Evolutionary conservation across 2,888 invertebrate genomes (phyloP).

Genomic region (Synanthedon tipuliformis): DNA sequence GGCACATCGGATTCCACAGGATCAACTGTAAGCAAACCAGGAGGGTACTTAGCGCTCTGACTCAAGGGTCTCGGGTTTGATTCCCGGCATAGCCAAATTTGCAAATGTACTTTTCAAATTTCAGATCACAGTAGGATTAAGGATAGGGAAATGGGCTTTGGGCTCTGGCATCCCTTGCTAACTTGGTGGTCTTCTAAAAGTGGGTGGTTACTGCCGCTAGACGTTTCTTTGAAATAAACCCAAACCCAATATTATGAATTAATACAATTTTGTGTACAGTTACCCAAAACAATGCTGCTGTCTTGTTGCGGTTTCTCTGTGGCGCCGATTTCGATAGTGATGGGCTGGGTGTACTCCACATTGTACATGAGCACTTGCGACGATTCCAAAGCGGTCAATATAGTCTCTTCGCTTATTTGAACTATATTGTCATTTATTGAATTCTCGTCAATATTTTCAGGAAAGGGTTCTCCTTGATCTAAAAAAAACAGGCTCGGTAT

Average conservation of each 20-base stretch:
- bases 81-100: too few relatives aligned
- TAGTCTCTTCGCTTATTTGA: slow-evolving; percentile 54
- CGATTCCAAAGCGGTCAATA: slow-evolving; percentile 46
- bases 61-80: too few relatives aligned
- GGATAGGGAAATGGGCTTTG: too few relatives aligned
- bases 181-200: too few relatives aligned
- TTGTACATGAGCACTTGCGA: slow-evolving; percentile 45
- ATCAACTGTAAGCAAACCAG: slow-evolving; percentile 32
- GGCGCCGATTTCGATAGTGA: slow-evolving; percentile 56
- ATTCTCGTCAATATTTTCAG: slow-evolving; percentile 30
- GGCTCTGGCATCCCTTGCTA: too few relatives aligned
- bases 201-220: background rate
- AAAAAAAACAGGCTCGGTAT: slow-evolving; percentile 4
- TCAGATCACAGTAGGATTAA: too few relatives aligned
- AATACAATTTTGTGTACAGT: background rate
- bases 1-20: slow-evolving; percentile 48
- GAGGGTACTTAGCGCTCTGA: too few relatives aligned
- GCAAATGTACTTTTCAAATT: too few relatives aligned
- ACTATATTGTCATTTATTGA: slow-evolving; percentile 34
- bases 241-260: background rate
- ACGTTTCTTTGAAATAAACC: background rate
- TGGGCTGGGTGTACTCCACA: slow-evolving; percentile 45
- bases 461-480: slow-evolving; percentile 36
- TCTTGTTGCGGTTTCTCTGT: slow-evolving; percentile 49
- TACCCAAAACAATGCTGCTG: slow-evolving; percentile 48